These are phyloP conservation scores for Drosophila littoralis DNA, from an alignment of 1,140 invertebrate genomes.

Conservation along the genomic window DNA sequence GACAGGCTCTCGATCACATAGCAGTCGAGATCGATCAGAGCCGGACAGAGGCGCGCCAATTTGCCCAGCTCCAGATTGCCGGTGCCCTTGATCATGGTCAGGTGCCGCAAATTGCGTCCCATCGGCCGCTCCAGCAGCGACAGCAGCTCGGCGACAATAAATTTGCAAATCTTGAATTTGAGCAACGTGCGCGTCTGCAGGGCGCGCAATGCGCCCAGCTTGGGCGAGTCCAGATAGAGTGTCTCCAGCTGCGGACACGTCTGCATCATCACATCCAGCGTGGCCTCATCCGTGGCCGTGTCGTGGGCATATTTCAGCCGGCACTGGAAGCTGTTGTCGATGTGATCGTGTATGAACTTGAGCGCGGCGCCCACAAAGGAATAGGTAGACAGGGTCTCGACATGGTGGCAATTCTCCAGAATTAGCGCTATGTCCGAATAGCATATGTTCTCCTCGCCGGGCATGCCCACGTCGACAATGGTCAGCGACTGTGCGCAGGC, in stretches of 20 bases:
- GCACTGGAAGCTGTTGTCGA: constrained; percentile 86
- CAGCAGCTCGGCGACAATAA: constrained; percentile 87
- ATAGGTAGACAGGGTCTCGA: constrained; percentile 87
- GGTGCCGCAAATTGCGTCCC: constrained; percentile 86
- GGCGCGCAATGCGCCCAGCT: constrained; percentile 85
- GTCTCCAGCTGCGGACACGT: constrained; percentile 87
- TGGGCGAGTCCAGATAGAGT: constrained; percentile 87
- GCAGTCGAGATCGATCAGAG: constrained; percentile 86
- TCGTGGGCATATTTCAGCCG: constrained; percentile 88
- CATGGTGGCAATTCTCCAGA: constrained; percentile 86
- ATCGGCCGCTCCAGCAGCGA: constrained; percentile 85
- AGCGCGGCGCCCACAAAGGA: constrained; percentile 87
- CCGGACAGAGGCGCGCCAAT: constrained; percentile 86
- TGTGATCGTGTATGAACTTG: constrained; percentile 85
- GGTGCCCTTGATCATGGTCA: constrained; percentile 87
- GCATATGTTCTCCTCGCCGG: constrained; percentile 88
- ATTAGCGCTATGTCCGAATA: constrained; percentile 87
- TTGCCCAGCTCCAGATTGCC: constrained; percentile 87
- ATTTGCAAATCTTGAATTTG: constrained; percentile 87
- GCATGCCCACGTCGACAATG: constrained; percentile 88
- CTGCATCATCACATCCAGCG: constrained; percentile 86
- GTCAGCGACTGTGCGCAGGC: constrained; percentile 85
- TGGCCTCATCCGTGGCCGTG: constrained; percentile 86
- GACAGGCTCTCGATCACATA: constrained; percentile 87
- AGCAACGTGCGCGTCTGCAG: constrained; percentile 85